Evolutionary conservation across 2,113 vertebrate species (phyloP).

Genomic region (Pseudorasbora parva): DNA sequence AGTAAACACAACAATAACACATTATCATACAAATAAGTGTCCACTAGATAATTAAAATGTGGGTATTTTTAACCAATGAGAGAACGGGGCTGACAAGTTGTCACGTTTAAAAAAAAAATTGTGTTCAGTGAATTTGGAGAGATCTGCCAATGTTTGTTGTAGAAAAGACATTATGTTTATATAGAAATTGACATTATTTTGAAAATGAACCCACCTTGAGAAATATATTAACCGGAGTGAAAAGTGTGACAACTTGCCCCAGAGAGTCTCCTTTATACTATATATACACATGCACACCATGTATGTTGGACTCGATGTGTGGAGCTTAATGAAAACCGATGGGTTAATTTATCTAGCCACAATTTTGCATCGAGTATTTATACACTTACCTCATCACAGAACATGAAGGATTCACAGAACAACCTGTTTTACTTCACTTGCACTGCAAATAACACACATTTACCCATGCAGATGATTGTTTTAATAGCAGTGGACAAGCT

Average conservation of each 20-base stretch:
- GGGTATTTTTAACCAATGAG: too few species aligned
- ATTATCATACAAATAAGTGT: not conserved
- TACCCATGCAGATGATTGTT: not conserved
- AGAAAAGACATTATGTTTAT: not conserved
- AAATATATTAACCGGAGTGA: not conserved
- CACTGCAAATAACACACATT: not conserved
- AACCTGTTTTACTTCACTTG: not conserved
- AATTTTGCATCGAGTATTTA: not conserved
- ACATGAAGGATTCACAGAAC: not conserved
- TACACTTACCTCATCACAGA: not conserved
- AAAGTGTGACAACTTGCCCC: constrained; percentile 2
- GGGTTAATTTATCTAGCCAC: not conserved
- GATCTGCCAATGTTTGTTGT: not conserved
- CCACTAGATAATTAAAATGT: not conserved
- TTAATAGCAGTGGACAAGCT: not conserved
- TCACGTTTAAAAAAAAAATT: not conserved
- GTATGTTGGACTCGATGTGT: not conserved
- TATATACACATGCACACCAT: not conserved
- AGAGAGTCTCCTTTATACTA: too few species aligned
- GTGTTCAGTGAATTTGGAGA: not conserved
- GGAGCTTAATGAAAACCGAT: not conserved
- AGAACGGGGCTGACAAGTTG: too few species aligned
- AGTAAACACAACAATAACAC: not conserved
- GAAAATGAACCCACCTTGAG: not conserved
- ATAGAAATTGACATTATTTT: not conserved